phyloP scores from a whole-genome alignment of 2,113 vertebrate species.

The Emydocephalus ijimae region DNA sequence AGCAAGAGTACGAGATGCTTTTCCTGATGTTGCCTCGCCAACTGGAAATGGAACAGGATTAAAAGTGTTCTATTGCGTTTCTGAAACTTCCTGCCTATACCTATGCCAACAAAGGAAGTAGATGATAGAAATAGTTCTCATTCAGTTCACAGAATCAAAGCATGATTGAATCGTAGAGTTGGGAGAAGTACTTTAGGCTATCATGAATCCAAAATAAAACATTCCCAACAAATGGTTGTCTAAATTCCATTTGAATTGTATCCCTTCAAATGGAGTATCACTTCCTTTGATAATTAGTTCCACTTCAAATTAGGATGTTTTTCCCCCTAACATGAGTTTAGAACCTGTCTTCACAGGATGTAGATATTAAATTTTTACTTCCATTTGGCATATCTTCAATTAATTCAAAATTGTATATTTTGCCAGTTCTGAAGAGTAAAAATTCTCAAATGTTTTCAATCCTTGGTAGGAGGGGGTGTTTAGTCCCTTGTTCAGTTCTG shows the following conservation, averaged over 20 bases:
- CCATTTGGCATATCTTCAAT: background rate
- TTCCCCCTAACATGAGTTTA: background rate
- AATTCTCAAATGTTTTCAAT: background rate
- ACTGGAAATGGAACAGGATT: conserved; percentile 67
- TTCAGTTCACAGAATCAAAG: background rate
- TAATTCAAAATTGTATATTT: background rate
- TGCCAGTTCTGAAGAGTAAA: background rate
- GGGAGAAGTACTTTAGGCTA: background rate
- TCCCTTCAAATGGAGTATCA: background rate
- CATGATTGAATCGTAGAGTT: background rate
- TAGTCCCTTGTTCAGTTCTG: background rate
- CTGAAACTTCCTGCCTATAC: background rate
- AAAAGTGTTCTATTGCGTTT: background rate
- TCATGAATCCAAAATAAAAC: background rate
- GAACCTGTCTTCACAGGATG: background rate
- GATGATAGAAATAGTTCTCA: background rate
- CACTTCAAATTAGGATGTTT: background rate
- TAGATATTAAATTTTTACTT: background rate
- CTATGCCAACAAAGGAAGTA: background rate
- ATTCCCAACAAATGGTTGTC: background rate
- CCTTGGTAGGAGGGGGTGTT: background rate
- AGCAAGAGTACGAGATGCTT: conserved; percentile 89
- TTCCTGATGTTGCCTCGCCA: conserved; percentile 91
- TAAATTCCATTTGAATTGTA: background rate
- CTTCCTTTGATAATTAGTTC: background rate